phyloP scores from a whole-genome alignment of 2,888 invertebrate genomes.

The Carcina quercana region DNA sequence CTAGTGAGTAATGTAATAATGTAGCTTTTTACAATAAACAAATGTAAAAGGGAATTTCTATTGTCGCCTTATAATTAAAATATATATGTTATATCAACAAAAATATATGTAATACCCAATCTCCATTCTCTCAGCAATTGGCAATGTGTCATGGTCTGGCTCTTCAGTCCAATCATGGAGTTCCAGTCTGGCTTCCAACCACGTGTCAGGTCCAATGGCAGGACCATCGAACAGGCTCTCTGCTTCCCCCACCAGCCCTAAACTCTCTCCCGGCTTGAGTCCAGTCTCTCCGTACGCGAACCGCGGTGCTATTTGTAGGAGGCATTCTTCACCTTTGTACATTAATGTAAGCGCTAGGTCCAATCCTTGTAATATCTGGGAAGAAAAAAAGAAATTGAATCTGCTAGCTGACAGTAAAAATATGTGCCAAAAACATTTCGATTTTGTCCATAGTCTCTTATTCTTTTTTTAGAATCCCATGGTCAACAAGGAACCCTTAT shows the following conservation, averaged over 20 bases:
- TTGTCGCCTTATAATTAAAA: too few species aligned
- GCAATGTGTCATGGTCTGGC: constrained; percentile 78
- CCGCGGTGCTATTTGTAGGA: constrained; percentile 82
- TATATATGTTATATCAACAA: neutral
- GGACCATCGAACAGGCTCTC: constrained; percentile 57
- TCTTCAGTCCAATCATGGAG: constrained; percentile 80
- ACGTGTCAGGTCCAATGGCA: constrained; percentile 78
- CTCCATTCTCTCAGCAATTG: constrained; percentile 79
- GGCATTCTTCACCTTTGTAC: constrained; percentile 86
- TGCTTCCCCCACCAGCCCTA: constrained; percentile 50
- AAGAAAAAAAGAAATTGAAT: constrained; percentile 16
- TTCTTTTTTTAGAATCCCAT: too few species aligned
- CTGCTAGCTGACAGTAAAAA: too few species aligned
- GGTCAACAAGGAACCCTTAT: too few species aligned
- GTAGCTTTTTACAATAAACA: too few species aligned
- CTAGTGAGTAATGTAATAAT: too few species aligned
- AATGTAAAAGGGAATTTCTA: too few species aligned
- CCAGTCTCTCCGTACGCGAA: constrained; percentile 90
- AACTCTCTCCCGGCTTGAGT: constrained; percentile 62
- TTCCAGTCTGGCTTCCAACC: constrained; percentile 81
- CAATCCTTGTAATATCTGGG: constrained; percentile 82
- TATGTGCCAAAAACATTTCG: too few species aligned
- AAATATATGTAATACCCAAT: too few species aligned
- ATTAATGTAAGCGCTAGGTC: constrained; percentile 91
- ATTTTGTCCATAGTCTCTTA: too few species aligned